These are phyloP conservation scores for Mystacides longicornis DNA, from an alignment of 2,888 invertebrate genomes.

Conservation along the genomic window DNA sequence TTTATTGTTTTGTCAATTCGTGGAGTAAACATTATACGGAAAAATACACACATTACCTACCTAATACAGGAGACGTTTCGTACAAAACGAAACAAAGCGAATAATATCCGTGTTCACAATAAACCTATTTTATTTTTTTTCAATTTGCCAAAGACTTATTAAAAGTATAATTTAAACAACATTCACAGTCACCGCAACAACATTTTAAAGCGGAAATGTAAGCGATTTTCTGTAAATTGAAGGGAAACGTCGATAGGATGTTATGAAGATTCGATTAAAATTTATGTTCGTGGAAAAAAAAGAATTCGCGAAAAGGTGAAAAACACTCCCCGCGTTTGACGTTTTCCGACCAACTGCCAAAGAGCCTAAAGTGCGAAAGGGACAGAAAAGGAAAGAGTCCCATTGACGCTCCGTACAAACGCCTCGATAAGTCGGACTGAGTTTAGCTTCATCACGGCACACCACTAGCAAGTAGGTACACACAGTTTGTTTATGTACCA, in stretches of 20 bases:
- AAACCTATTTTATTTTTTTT: too few relatives aligned
- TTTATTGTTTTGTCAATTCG: not conserved
- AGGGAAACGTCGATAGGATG: not conserved
- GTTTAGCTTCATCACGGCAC: not conserved
- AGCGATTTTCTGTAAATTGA: too few relatives aligned
- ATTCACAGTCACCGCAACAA: not conserved
- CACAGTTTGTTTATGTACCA: not conserved
- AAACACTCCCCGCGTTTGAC: slow-evolving; percentile 5
- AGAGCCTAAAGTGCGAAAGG: not conserved
- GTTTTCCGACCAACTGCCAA: not conserved
- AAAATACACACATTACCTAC: not conserved
- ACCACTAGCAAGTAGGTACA: not conserved
- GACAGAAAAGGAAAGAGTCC: not conserved
- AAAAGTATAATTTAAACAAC: not conserved
- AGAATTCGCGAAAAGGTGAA: not conserved
- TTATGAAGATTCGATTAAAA: not conserved
- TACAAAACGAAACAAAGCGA: not conserved
- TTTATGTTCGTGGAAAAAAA: not conserved
- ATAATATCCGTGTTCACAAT: not conserved
- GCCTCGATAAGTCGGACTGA: not conserved
- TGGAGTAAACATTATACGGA: not conserved
- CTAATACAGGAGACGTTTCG: not conserved
- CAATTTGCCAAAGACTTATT: not conserved
- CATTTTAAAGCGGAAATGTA: not conserved
- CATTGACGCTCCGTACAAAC: not conserved